phyloP scores from a whole-genome alignment of 1,140 invertebrate genomes.

The Pectinophora gossypiella region DNA sequence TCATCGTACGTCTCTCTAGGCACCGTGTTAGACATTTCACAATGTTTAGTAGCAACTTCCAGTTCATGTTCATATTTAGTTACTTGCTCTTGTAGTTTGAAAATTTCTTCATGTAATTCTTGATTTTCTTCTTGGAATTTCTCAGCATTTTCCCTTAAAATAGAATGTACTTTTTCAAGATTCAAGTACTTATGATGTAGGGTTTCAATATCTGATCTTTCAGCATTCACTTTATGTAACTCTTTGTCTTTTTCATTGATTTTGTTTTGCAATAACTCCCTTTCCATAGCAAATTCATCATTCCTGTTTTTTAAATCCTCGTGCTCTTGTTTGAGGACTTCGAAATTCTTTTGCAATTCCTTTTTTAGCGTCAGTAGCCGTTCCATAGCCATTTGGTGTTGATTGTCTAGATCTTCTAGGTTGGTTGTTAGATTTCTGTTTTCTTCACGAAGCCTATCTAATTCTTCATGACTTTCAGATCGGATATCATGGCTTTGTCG shows the following conservation, averaged over 20 bases:
- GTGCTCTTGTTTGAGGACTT: slow-evolving; percentile 75
- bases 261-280: slow-evolving; percentile 65
- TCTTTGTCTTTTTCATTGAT: slow-evolving; percentile 69
- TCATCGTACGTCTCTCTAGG: slow-evolving; percentile 65
- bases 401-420: slow-evolving; percentile 83
- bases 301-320: slow-evolving; percentile 73
- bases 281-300: slow-evolving; percentile 59
- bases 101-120: slow-evolving; percentile 69
- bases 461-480: slow-evolving; percentile 34
- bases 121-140: slow-evolving; percentile 72
- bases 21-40: slow-evolving; percentile 39
- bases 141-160: slow-evolving; percentile 65
- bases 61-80: slow-evolving; percentile 63
- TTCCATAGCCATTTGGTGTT: slow-evolving; percentile 82
- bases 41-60: slow-evolving; percentile 41
- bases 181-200: slow-evolving; percentile 68
- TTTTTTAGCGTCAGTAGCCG: slow-evolving; percentile 78
- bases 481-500: slow-evolving; percentile 28
- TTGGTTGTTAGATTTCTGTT: slow-evolving; percentile 76
- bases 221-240: slow-evolving; percentile 41
- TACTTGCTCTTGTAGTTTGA: slow-evolving; percentile 68
- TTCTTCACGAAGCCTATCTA: slow-evolving; percentile 63
- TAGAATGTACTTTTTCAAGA: slow-evolving; percentile 62
- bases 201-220: slow-evolving; percentile 51
- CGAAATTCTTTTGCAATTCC: slow-evolving; percentile 78